These are phyloP conservation scores for Enteromius unitaeniatus DNA, from an alignment of 2,797 vertebrate species.

Conservation along the genomic window DNA sequence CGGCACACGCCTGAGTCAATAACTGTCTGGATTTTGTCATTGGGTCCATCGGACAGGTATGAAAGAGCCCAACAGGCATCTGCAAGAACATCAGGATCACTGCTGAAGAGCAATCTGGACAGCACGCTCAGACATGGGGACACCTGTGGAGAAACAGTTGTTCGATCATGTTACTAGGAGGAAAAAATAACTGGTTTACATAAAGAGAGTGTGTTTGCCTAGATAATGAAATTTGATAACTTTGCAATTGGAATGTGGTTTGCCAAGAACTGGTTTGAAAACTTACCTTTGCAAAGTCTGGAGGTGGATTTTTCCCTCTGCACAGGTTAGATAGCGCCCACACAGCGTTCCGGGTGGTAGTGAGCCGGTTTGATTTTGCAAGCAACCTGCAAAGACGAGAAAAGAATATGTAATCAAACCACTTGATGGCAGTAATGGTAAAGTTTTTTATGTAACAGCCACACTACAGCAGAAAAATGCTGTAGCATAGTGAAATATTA, in stretches of 20 bases:
- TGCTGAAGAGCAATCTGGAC: conserved; percentile 88
- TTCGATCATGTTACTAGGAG: conserved; percentile 46
- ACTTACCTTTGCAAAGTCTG: conserved; percentile 88
- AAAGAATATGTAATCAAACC: background rate
- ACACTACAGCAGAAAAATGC: background rate
- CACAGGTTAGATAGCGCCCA: conserved; percentile 93
- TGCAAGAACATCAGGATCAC: conserved; percentile 89
- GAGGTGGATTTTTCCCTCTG: conserved; percentile 91
- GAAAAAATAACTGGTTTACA: background rate
- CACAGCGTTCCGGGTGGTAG: conserved; percentile 91
- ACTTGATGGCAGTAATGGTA: background rate
- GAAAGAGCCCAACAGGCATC: conserved; percentile 93
- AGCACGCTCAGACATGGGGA: conserved; percentile 89
- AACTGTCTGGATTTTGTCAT: conserved; percentile 93
- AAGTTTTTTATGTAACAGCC: background rate
- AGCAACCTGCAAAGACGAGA: conserved; percentile 77
- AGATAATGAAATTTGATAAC: background rate
- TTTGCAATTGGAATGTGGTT: conserved; percentile 7
- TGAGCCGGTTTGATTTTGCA: conserved; percentile 88
- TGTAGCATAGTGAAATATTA: background rate
- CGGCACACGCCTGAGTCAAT: conserved; percentile 92
- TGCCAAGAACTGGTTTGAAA: background rate
- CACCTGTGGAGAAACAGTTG: conserved; percentile 75
- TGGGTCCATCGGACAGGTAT: conserved; percentile 90
- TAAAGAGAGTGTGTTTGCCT: background rate